Base-by-base conservation (phyloP, 2,888 invertebrate species). In the Tillus elongatus region DNA sequence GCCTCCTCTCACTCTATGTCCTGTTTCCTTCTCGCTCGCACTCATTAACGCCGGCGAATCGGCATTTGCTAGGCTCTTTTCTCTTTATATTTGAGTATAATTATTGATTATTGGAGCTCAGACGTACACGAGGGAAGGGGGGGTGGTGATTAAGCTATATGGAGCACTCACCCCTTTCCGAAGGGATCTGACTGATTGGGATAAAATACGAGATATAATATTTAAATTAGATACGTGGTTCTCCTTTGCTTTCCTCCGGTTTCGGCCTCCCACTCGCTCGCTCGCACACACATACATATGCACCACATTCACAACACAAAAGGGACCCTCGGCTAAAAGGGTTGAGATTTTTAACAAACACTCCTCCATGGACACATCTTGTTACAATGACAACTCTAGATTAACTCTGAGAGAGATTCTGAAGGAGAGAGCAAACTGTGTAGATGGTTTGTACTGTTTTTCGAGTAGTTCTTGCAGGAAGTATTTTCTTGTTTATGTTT, bases 81-180 rank as follows among this genome's bases (percentile, higher is more conserved):
- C 63, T 67, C 69, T 69, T 70, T 71, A 71, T 71, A 71, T 72
- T 71, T 70, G 68, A 69, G 71, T 67, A 70, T 72, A 72, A 72
- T 72, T 72, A 72, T 72, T 72, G 72, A 72, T 72, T 72, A 72
- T 72, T 64, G 68, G 69, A 61, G 67, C 60, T 61, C 59, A 61
- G 61, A 60, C 58, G 57, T 57, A 49, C 47, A 52, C 46, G 52
- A 55, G 54, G 55, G 59, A 60, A 58, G 58, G 57, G 62, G 60
- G 58, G 51, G 47, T 59, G 64, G 68, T 72, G 71, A 72, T 72
- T 71, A 71, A 72, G 71, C 71, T 69, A 68, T 70, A 68, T 69
- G 69, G 68, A 68, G 64, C 6, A 63, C 66, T 67, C 68, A 69
- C 68, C 68, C 68, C 66, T 63, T 67, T 63, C 64, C 56, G 56